phyloP scores from a whole-genome alignment of 1,140 invertebrate species.

The Ridgeia piscesae region DNA sequence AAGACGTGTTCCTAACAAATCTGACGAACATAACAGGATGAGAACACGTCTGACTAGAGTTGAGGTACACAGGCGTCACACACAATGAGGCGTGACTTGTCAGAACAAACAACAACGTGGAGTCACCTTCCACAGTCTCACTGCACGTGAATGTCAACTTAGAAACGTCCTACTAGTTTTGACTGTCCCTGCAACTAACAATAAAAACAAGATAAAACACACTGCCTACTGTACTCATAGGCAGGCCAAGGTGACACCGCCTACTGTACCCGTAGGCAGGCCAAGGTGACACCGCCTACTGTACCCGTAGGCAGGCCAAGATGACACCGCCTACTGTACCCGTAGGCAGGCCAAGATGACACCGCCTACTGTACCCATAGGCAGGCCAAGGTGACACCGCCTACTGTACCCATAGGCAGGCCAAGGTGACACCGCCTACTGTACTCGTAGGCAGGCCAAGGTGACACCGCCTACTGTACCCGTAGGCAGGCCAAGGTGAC shows the following conservation, averaged over 20 bases:
- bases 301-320: too few species aligned
- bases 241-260: background rate
- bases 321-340: background rate
- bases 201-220: background rate
- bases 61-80: too few species aligned
- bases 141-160: background rate
- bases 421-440: background rate
- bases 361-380: background rate
- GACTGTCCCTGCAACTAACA: background rate
- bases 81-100: too few species aligned
- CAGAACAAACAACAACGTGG: too few species aligned
- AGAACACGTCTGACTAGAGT: background rate
- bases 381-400: background rate
- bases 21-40: background rate
- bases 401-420: too few species aligned
- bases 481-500: too few species aligned
- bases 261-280: background rate
- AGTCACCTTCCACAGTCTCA: too few species aligned
- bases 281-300: background rate
- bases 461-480: background rate
- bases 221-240: background rate
- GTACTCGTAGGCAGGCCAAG: too few species aligned
- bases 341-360: too few species aligned
- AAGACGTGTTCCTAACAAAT: background rate
- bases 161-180: background rate